These are phyloP conservation scores for Lapara coniferarum DNA, from an alignment of 2,888 invertebrate genomes.

Conservation along the genomic window DNA sequence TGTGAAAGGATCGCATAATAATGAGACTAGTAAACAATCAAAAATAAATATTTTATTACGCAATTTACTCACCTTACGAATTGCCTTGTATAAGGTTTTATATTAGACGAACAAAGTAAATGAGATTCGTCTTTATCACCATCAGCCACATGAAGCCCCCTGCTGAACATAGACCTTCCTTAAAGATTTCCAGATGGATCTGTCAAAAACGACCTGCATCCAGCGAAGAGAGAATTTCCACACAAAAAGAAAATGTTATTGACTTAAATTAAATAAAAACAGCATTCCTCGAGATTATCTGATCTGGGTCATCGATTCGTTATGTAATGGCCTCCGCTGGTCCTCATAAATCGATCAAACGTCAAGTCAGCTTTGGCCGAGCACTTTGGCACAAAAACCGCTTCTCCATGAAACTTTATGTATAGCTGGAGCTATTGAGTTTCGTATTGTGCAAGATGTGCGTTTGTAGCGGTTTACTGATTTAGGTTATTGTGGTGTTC, in stretches of 20 bases:
- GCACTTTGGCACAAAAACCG: slow-evolving; percentile 47
- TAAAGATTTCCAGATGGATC: too few species aligned
- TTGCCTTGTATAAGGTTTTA: too few species aligned
- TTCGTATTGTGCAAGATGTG: slow-evolving; percentile 2
- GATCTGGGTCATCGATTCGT: slow-evolving; percentile 32
- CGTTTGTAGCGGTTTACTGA: not conserved
- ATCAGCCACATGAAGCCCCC: too few species aligned
- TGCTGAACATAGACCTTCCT: too few species aligned
- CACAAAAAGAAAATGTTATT: not conserved
- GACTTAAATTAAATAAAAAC: slow-evolving; percentile 1
- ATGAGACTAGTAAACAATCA: too few species aligned
- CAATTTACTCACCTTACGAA: too few species aligned
- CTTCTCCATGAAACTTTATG: slow-evolving; percentile 32
- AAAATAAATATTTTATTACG: too few species aligned
- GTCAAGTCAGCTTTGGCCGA: slow-evolving; percentile 41
- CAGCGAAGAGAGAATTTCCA: too few species aligned
- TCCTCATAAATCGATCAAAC: slow-evolving; percentile 45
- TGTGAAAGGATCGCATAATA: too few species aligned
- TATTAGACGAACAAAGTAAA: too few species aligned
- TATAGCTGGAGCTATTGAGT: not conserved
- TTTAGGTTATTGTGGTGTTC: not conserved
- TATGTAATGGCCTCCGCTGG: slow-evolving; percentile 40
- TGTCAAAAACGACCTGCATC: too few species aligned
- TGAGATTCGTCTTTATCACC: too few species aligned
- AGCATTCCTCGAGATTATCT: slow-evolving; percentile 2